Percentiles rank a stretch among this genome's conserved stretches.
Conservation (phyloP, 2,113 vertebrate species). For the Silurus meridionalis region DNA sequence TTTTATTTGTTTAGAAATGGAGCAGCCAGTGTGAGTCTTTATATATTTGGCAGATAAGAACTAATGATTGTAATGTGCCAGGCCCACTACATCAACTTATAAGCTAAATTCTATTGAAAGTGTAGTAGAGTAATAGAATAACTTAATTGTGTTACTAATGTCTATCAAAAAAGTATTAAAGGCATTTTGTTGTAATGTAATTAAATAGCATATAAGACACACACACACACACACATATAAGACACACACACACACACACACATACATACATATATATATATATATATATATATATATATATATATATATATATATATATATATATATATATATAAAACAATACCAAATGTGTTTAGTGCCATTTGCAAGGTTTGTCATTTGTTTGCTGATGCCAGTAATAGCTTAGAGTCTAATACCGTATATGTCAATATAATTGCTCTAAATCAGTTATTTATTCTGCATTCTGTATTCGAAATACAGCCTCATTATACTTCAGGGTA, state of each 20-base stretch:
- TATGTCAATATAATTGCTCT: background rate
- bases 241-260: no score
- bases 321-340: no score
- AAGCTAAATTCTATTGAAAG: background rate
- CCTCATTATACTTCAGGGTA: background rate
- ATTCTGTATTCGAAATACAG: background rate
- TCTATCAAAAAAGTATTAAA: background rate
- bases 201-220: background rate
- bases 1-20: slow-evolving; percentile 27
- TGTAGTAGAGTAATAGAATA: background rate
- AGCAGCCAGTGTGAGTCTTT: slow-evolving; percentile 25
- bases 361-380: background rate
- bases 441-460: background rate
- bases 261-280: no score
- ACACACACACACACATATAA: no score
- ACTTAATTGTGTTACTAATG: background rate
- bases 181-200: background rate
- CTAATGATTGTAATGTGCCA: background rate
- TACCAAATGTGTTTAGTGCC: background rate
- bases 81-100: background rate
- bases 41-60: background rate
- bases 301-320: no score
- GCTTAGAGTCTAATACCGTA: background rate
- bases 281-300: no score
- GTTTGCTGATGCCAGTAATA: background rate